These are phyloP conservation scores for Kryphioiulus occultus DNA, from an alignment of 2,888 invertebrate genomes.

Conservation along the genomic window DNA sequence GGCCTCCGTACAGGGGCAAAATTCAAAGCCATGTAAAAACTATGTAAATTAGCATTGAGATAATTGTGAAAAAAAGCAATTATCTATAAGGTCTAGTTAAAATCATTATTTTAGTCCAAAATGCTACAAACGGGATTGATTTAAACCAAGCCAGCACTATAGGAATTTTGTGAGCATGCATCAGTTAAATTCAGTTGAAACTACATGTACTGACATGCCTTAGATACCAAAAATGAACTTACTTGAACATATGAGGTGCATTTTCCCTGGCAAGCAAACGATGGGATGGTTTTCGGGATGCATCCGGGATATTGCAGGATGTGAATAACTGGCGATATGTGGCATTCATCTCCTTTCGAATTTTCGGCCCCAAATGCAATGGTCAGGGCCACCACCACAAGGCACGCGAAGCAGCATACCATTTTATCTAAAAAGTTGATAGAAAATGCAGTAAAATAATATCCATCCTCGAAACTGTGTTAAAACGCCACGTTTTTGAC, in stretches of 20 bases:
- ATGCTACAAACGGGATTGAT: too few species aligned
- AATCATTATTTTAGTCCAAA: too few species aligned
- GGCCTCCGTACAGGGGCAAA: not conserved
- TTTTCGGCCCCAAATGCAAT: conserved; percentile 42
- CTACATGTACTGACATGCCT: too few species aligned
- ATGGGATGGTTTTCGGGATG: conserved; percentile 90
- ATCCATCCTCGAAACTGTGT: not conserved
- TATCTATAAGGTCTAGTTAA: too few species aligned
- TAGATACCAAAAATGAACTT: not conserved
- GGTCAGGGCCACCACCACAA: conserved; percentile 47
- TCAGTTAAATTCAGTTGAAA: too few species aligned
- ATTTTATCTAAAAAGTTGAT: conserved; percentile 45
- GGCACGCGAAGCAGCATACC: conserved; percentile 37
- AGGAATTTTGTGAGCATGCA: too few species aligned
- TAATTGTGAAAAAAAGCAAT: too few species aligned
- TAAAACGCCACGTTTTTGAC: not conserved
- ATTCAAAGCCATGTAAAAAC: too few species aligned
- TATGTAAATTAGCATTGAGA: too few species aligned
- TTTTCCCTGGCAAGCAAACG: conserved; percentile 89
- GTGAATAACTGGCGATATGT: conserved; percentile 90
- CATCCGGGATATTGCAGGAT: conserved; percentile 90
- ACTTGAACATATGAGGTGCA: conserved; percentile 94
- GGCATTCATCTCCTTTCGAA: conserved; percentile 75
- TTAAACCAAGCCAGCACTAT: too few species aligned
- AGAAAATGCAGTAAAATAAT: not conserved